Conservation (phyloP, 2,888 invertebrate genomes). For the Synergus itoensis region DNA sequence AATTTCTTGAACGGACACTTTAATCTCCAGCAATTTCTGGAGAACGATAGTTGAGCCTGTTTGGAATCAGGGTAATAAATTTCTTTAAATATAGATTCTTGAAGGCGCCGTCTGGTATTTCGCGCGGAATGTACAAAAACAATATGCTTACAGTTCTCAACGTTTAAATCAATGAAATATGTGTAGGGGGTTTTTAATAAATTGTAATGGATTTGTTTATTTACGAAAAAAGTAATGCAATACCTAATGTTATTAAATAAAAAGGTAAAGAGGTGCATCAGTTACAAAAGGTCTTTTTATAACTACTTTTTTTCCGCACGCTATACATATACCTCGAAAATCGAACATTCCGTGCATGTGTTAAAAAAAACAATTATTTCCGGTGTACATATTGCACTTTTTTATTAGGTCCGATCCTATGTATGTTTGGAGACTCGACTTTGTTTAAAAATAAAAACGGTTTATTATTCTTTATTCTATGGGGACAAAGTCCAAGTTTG, state of each 20-base stretch:
- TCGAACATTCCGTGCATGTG: no score
- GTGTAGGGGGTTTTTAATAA: no score
- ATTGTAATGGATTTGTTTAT: no score
- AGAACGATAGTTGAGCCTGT: background rate
- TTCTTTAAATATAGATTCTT: conserved; percentile 34
- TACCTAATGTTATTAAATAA: no score
- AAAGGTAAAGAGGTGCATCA: no score
- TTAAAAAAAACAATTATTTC: background rate
- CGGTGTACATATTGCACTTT: background rate
- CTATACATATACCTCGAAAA: no score
- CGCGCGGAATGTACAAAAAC: background rate
- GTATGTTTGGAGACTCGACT: background rate
- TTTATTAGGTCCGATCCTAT: background rate
- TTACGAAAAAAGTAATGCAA: no score
- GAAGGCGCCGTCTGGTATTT: conserved; percentile 30
- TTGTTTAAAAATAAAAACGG: background rate
- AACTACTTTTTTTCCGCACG: no score
- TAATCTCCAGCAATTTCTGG: conserved; percentile 11
- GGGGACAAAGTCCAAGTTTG: background rate
- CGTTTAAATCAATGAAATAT: background rate
- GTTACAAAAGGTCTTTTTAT: no score
- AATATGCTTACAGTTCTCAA: background rate
- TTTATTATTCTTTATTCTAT: background rate
- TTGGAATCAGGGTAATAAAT: conserved; percentile 14
- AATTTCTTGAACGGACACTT: conserved; percentile 6